A percentile compares a stretch with the other conserved stretches of the same genome.
Conservation (phyloP, 2,113 vertebrate genomes). For the Lipophrys pholis region DNA sequence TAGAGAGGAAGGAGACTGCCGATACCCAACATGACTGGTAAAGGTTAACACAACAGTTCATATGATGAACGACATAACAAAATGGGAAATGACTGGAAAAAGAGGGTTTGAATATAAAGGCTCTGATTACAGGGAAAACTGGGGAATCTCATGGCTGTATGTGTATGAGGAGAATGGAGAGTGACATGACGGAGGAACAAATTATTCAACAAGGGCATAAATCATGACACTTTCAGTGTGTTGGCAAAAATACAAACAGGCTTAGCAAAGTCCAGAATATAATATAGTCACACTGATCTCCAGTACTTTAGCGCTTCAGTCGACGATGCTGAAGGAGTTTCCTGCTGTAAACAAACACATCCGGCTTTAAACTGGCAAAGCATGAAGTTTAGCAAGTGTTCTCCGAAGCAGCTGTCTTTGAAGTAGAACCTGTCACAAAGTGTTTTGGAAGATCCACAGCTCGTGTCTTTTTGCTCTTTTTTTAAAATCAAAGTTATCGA, state of each 20-base stretch:
- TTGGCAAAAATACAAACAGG: not conserved
- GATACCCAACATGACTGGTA: too few species aligned
- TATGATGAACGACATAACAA: not conserved
- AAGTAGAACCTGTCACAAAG: not conserved
- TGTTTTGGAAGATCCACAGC: not conserved
- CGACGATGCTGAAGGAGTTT: not conserved
- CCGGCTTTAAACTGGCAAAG: not conserved
- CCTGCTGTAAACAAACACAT: conserved; percentile 10
- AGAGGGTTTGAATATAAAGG: not conserved
- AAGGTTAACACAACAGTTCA: not conserved
- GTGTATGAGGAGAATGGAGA: not conserved
- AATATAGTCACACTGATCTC: not conserved
- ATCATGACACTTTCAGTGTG: not conserved
- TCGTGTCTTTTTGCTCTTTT: not conserved
- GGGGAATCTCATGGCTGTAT: not conserved
- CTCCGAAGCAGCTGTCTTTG: not conserved
- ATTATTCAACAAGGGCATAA: not conserved
- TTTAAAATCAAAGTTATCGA: not conserved
- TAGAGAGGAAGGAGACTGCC: too few species aligned
- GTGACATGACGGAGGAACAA: not conserved
- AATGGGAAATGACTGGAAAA: not conserved
- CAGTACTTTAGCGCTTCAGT: not conserved
- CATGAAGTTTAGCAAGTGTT: conserved; percentile 4
- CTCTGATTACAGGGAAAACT: not conserved
- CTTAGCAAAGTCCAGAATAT: not conserved